Conservation (phyloP, 2,797 vertebrate genomes). For the Prionace glauca region DNA sequence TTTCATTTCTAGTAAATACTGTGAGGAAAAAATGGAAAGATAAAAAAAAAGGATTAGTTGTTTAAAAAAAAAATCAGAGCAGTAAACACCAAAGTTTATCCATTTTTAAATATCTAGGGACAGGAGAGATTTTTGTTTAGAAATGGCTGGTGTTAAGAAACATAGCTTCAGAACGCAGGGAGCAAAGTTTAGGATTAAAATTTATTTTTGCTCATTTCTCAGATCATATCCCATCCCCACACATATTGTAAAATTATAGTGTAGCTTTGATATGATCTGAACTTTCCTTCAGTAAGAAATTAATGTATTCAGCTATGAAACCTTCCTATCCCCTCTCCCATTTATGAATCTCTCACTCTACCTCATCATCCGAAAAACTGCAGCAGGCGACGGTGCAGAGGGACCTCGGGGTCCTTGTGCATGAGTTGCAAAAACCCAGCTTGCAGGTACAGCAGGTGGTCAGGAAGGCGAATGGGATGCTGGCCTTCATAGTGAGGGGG, state of each 20-base stretch:
- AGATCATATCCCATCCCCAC: not conserved
- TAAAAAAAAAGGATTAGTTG: not conserved
- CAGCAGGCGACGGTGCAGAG: too few species aligned
- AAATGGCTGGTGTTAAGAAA: not conserved
- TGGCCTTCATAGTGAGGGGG: too few species aligned
- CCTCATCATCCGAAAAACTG: too few species aligned
- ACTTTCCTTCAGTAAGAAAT: not conserved
- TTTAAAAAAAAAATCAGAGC: not conserved
- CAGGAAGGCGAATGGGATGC: too few species aligned
- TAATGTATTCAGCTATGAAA: not conserved
- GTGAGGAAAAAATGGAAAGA: slow-evolving; percentile 44
- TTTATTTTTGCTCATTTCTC: not conserved
- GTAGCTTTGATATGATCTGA: not conserved
- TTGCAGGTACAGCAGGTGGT: too few species aligned
- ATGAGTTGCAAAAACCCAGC: too few species aligned
- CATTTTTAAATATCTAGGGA: not conserved
- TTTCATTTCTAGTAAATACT: slow-evolving; percentile 99
- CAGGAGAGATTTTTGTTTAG: not conserved
- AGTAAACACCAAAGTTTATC: not conserved
- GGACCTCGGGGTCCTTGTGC: too few species aligned
- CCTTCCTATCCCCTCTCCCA: not conserved
- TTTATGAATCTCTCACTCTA: not conserved
- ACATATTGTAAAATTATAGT: not conserved
- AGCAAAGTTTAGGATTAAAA: not conserved
- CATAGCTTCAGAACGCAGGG: not conserved